Percentiles rank a stretch among this genome's conserved stretches.
phyloP scores from a whole-genome alignment of 30 jellyfish, hydroid and myxozoan genomes.

The Pseudorhiza aurosa region DNA sequence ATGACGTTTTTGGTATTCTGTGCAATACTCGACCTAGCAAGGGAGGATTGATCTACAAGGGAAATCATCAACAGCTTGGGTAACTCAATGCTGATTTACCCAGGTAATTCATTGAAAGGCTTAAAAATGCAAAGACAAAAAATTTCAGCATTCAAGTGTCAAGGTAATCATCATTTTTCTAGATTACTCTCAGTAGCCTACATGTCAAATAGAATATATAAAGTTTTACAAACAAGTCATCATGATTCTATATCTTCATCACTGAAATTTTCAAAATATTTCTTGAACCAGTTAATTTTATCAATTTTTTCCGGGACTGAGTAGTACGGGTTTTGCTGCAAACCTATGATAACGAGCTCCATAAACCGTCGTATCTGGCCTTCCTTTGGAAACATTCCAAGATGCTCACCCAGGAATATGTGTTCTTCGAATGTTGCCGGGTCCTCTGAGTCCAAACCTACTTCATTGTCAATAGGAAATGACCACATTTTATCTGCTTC shows the following conservation, averaged over 20 bases:
- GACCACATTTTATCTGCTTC: slow-evolving; percentile 75
- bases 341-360: slow-evolving; percentile 93
- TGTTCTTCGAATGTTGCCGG: slow-evolving; percentile 87
- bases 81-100: too few relatives aligned
- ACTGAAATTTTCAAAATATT: slow-evolving; percentile 77
- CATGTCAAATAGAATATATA: too few relatives aligned
- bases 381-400: slow-evolving; percentile 82
- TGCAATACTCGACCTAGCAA: too few relatives aligned
- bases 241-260: slow-evolving; percentile 68
- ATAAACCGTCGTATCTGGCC: slow-evolving; percentile 80
- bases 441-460: slow-evolving; percentile 69
- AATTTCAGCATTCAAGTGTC: too few relatives aligned
- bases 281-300: slow-evolving; percentile 80
- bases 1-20: too few relatives aligned
- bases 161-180: too few relatives aligned
- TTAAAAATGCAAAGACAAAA: too few relatives aligned
- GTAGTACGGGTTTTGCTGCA: slow-evolving; percentile 90
- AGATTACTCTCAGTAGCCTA: too few relatives aligned
- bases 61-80: too few relatives aligned
- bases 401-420: slow-evolving; percentile 79
- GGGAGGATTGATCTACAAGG: too few relatives aligned
- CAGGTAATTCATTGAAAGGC: too few relatives aligned
- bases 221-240: too few relatives aligned
- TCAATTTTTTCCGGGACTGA: slow-evolving; percentile 83
- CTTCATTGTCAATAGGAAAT: slow-evolving; percentile 95